Conservation (phyloP, 2,113 vertebrate genomes). For the Thalassarche chlororhynchos region DNA sequence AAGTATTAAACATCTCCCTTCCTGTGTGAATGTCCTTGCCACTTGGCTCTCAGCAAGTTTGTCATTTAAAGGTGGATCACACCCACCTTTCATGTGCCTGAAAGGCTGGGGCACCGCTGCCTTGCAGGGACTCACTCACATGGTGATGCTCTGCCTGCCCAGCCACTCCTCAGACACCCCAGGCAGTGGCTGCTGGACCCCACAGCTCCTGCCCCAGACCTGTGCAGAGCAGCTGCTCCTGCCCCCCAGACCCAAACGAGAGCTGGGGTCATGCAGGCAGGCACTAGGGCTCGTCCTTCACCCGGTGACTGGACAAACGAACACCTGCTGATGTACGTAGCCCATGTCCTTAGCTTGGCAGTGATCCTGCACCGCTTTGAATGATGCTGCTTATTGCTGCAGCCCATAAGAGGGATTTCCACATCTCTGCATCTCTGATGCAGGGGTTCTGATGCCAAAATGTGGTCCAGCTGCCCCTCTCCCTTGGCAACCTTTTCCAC, state of each 20-base stretch:
- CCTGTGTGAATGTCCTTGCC: neutral
- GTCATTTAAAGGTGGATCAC: neutral
- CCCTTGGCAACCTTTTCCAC: neutral
- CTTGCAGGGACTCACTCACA: neutral
- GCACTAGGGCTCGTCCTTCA: rapidly evolving
- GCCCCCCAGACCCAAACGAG: rapidly evolving
- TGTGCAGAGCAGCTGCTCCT: neutral
- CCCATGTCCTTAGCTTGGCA: neutral
- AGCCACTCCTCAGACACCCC: rapidly evolving
- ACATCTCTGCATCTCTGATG: neutral
- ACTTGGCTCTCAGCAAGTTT: neutral
- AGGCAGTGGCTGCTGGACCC: neutral
- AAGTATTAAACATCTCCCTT: neutral
- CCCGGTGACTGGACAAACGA: rapidly evolving
- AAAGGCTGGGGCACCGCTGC: neutral
- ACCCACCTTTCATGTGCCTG: neutral
- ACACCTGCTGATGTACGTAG: neutral
- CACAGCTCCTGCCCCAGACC: neutral
- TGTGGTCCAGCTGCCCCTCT: too few species aligned
- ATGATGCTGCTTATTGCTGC: neutral
- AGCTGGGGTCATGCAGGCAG: neutral
- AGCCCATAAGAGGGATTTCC: neutral
- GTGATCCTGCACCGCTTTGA: neutral
- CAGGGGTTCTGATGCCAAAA: neutral
- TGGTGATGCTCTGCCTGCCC: neutral